Evolutionary conservation across 92 coral and sea anemone species (phyloP), one percentile per base, ranked within the genome.

Genomic region (Phenganax subtilis): DNA sequence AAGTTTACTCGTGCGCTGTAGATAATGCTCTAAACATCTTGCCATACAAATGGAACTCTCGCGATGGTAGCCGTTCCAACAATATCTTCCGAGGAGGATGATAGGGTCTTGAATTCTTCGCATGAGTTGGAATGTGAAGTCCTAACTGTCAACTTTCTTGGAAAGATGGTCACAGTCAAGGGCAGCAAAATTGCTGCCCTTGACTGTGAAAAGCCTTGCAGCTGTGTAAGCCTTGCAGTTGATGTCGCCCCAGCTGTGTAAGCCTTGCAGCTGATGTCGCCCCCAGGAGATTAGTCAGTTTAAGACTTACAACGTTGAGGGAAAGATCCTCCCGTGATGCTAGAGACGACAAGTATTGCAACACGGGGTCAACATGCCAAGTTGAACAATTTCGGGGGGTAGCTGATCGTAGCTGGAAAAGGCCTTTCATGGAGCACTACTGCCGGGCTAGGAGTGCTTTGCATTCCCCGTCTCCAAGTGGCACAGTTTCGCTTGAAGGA

Each of bases 1-100:
- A 17, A 47, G 77, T 9, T 72, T 55, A 55, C 58, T 51, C n/a
- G 77, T 72, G 59, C 77, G 77, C 14, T 72, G 59, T 0, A 72
- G 77, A 55, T 72, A 72, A 72, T 72, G 77, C 16, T 72, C 77
- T 11, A 72, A 55, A 55, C 57, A 72, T 10, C 59, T 51, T 58
- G 53, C 77, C 58, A 73, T 54, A 61, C 82, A 72, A 51, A 72
- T 44, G 16, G 67, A 28, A 71, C 79, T 54, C 10, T 68, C 76
- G 0, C 55, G 85, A 56, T 69, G 55, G 14, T 70, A 62, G 12
- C 68, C 25, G 57, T 68, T 62, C 67, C 67, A 82, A 30, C 15
- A 72, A 82, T 82, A 72, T 57, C 65, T 59, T 82, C 66, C 80
- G n/a, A 27, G 80, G 56, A 10, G 85, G 80, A 82, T 82, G 79